Base-by-base conservation (phyloP, 1,140 invertebrate species). In the Bactericera cockerelli region DNA sequence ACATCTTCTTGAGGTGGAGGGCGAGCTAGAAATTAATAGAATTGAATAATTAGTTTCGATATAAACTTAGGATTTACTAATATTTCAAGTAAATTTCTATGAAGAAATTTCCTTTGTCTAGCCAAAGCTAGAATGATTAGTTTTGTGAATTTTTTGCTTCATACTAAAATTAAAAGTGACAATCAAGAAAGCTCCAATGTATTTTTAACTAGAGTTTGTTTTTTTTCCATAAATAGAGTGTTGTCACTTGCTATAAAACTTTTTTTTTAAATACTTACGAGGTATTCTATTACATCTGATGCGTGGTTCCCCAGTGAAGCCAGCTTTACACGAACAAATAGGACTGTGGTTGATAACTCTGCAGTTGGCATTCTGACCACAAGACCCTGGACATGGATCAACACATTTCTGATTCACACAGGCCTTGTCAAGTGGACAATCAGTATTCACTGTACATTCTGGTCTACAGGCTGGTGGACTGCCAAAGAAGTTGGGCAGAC, bases 301-400 rank as follows among this genome's bases (percentile, higher is more conserved):
- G 63, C 85, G 84, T 39, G 86, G 84, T 75, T 88, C 81, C 36
- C 86, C 84, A 57, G 77, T 76, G 69, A 76, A 81, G 57, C 77
- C 75, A 53, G 74, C 65, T 19, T 75, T 74, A 65, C 85, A 88
- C 66, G 77, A 77, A 66, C 84, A 82, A 21, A 77, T 71, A n/a
- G 79, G 76, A 31, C 70, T 74, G 64, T 82, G 80, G 67, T 80
- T 83, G 26, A 81, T 69, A 13, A 83, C 81, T 54, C 75, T 71
- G 65, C 83, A 84, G 57, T 81, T 77, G 13, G 83, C 78, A 63
- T 75, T 75, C 14, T 57, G 63, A 13, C 77, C 79, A 67, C 80
- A 82, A n/a, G 72, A 68, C 61, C 69, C 70, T n/a, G 67, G 67
- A 60, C 79, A 81, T 54, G 77, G 77, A 63, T 79, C 73, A n/a